Conservation (phyloP, 2,888 invertebrate genomes). For the Mellilla xanthometata region DNA sequence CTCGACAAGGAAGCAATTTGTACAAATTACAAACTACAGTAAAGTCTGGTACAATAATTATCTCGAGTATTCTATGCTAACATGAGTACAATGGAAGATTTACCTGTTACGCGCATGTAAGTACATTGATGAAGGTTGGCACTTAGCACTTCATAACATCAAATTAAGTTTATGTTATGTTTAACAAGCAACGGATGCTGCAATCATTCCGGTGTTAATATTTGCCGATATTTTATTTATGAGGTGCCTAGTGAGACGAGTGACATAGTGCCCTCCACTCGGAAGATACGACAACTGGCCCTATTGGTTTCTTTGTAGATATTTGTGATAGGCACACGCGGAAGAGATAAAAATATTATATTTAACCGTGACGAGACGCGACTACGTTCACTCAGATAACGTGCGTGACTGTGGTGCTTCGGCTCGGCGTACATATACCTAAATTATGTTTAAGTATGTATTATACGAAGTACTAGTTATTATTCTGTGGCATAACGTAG, state of each 20-base stretch:
- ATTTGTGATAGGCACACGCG: neutral
- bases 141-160: no score
- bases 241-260: no score
- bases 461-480: no score
- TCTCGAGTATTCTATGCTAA: neutral
- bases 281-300: constrained; percentile 3
- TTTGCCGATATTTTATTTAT: neutral
- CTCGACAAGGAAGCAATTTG: constrained; percentile 4
- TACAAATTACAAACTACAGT: no score
- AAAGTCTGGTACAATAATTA: no score
- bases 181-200: no score
- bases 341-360: neutral
- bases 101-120: constrained; percentile 9
- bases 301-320: neutral
- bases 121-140: neutral
- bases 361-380: neutral
- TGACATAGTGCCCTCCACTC: constrained; percentile 1
- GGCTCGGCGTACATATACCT: no score
- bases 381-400: constrained; percentile 8
- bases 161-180: no score
- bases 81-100: constrained; percentile 1
- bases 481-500: no score
- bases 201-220: no score
- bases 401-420: constrained; percentile 6
- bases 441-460: no score